phyloP scores from a whole-genome alignment of 2,888 invertebrate species.

The Epinotia ramella region DNA sequence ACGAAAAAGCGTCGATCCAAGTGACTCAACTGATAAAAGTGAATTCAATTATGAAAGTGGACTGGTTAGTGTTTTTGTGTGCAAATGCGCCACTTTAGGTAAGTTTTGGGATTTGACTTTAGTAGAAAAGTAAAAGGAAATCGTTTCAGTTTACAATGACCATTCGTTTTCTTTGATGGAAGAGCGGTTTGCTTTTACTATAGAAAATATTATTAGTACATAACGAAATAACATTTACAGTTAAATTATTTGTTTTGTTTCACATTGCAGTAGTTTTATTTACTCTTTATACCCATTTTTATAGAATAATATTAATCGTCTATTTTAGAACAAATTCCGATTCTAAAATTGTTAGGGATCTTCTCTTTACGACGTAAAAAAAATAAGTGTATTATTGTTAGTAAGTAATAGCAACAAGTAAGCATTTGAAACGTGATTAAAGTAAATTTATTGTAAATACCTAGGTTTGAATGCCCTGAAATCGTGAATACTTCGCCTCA shows the following conservation, averaged over 20 bases:
- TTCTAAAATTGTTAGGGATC: no score
- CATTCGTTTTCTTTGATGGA: no score
- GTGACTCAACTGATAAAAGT: neutral
- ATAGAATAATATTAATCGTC: no score
- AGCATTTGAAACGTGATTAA: no score
- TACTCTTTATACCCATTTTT: neutral
- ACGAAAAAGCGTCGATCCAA: neutral
- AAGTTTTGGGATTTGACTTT: constrained; percentile 10
- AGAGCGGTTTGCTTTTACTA: neutral
- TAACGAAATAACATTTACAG: neutral
- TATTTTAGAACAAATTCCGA: no score
- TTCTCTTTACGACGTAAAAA: no score
- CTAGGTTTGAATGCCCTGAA: no score
- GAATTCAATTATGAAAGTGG: constrained; percentile 1
- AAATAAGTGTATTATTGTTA: no score
- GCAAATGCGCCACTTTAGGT: constrained; percentile 24
- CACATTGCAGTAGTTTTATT: neutral
- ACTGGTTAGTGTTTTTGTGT: constrained; percentile 9
- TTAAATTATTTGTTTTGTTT: neutral
- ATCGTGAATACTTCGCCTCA: no score
- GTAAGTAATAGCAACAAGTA: no score
- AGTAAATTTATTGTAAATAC: no score
- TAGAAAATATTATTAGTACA: neutral
- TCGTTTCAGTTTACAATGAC: neutral
- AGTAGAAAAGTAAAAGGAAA: neutral